Conservation (phyloP, 2,888 invertebrate species). For the Machimus atricapillus region DNA sequence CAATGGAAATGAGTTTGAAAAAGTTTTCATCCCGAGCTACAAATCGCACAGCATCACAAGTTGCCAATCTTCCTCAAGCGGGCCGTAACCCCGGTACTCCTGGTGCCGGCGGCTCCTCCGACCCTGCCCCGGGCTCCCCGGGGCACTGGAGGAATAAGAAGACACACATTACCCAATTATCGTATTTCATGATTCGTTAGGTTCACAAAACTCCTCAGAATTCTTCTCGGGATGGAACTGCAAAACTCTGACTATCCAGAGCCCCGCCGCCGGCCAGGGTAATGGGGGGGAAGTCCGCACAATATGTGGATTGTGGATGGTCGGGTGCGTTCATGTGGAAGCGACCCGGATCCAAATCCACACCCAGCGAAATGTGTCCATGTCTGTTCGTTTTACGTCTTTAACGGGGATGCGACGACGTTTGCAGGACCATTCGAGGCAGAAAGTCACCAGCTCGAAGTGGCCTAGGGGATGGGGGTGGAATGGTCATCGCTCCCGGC, state of each 20-base stretch:
- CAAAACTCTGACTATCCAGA: slow-evolving; percentile 19
- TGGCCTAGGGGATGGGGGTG: background rate
- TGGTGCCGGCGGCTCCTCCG: background rate
- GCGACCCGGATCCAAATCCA: slow-evolving; percentile 4
- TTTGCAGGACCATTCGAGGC: background rate
- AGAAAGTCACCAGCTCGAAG: background rate
- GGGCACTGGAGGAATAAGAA: slow-evolving; percentile 25
- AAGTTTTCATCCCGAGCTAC: slow-evolving; percentile 20
- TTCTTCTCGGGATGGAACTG: slow-evolving; percentile 28
- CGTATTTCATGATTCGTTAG: slow-evolving; percentile 53
- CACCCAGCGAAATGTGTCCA: slow-evolving; percentile 5
- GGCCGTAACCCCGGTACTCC: background rate
- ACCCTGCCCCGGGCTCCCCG: background rate
- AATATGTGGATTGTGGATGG: slow-evolving; percentile 26
- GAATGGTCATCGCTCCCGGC: background rate
- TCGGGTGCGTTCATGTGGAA: slow-evolving; percentile 36
- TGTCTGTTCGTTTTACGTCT: slow-evolving; percentile 16
- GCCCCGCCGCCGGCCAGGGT: background rate
- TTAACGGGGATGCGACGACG: background rate
- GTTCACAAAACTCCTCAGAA: slow-evolving; percentile 48
- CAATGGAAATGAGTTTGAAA: slow-evolving; percentile 38
- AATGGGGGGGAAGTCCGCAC: background rate
- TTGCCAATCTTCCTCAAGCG: slow-evolving; percentile 29
- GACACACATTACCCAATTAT: slow-evolving; percentile 49
- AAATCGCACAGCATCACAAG: slow-evolving; percentile 29